A percentile compares a stretch with the other conserved stretches of the same genome.
Evolutionary conservation across 2,113 vertebrate species (phyloP).

Genomic region (Typhlomys cinereus): DNA sequence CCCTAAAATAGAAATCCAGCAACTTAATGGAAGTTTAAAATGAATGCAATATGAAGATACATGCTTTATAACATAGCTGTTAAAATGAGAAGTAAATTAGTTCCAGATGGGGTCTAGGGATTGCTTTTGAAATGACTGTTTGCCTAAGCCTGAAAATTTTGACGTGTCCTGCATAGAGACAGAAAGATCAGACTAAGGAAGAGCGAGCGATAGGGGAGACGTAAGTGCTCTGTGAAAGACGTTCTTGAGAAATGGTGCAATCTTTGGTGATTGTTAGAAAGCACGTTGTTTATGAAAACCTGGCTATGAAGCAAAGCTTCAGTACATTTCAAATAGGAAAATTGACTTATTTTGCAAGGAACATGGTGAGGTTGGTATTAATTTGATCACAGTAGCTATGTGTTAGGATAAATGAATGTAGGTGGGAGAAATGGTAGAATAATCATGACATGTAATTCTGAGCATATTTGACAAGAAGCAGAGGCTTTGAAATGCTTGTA

Average conservation of each 20-base stretch:
- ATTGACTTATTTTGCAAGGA: not conserved
- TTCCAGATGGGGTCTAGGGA: constrained; percentile 51
- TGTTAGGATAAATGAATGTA: not conserved
- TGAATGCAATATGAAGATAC: constrained; percentile 48
- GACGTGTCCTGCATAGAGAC: constrained; percentile 20
- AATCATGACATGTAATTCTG: not conserved
- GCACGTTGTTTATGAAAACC: not conserved
- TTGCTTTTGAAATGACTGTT: constrained; percentile 61
- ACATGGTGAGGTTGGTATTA: not conserved
- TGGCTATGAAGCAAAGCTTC: not conserved
- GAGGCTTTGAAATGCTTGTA: not conserved
- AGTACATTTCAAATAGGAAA: not conserved
- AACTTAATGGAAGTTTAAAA: constrained; percentile 67
- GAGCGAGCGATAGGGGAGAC: not conserved
- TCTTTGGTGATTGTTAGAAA: not conserved
- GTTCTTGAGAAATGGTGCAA: constrained; percentile 25
- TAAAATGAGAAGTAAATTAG: constrained; percentile 68
- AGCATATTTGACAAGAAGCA: not conserved
- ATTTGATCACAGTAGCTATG: not conserved
- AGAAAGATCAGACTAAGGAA: constrained; percentile 27
- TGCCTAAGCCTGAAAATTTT: constrained; percentile 55
- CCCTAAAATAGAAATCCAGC: constrained; percentile 23
- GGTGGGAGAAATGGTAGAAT: not conserved
- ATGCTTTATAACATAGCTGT: constrained; percentile 46
- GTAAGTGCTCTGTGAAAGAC: not conserved